Evolutionary conservation across 2,888 invertebrate genomes (phyloP), one percentile per base, ranked within the genome.

Genomic region (Caenorhabditis virilis): DNA sequence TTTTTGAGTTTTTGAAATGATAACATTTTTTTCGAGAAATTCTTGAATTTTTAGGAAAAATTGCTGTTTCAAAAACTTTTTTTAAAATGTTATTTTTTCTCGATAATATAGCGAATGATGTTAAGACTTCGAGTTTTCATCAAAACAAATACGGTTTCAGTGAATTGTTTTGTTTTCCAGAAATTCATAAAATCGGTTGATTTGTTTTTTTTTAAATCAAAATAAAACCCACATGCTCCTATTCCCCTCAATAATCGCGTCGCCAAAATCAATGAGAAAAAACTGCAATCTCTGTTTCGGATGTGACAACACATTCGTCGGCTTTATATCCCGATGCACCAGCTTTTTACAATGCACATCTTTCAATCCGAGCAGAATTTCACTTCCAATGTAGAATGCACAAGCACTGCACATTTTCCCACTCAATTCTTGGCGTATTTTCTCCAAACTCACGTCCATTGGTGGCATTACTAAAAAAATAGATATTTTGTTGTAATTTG

Each of bases 291-390:
- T 36, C n/a, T 27, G 7, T 18, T 22, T 20, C 0, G 30, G 38
- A 13, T 48, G 16, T 6, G 53, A 35, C 16, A 63, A 15, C 4
- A 63, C 15, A 33, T 63, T 63, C 3, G 63, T 49, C 26, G 63
- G 63, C 42, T 63, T 63, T n/a, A 63, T 50, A 45, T 63, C 63
- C 5, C 63, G 57, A 53, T 63, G 63, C 36, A 53, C 20, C 33
- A 63, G 9, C n/a, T 47, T 33, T 35, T 20, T 43, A n/a, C 18
- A 43, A 15, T 50, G 46, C 2, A 43, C 39, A 47, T 47, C 47
- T 15, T 47, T 33, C 2, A 47, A 41, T 7, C 26, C 61, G 18
- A 61, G 36, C 27, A 55, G 4, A 6, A 36, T 41, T 35, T 61
- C 61, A 22, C 51, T 54, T n/a, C 30, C 54, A 42, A 61, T 47